A percentile compares a stretch with the other conserved stretches of the same genome.
Conservation (phyloP, 2,888 invertebrate species). For the Zygogramma bicolorata region DNA sequence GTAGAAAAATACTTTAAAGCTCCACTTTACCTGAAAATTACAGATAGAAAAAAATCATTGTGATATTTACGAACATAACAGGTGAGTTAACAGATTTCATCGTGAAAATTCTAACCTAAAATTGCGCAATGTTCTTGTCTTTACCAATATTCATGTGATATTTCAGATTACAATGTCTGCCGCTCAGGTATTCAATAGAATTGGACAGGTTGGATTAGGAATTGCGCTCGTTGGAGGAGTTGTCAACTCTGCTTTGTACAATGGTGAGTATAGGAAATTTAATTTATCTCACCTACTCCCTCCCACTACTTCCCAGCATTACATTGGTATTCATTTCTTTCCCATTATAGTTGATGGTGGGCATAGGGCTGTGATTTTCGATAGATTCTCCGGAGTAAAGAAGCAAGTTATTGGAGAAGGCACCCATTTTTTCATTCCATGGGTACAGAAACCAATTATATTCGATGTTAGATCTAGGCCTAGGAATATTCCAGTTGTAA, state of each 20-base stretch:
- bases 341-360: conserved; percentile 92
- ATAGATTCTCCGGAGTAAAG: conserved; percentile 96
- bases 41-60: conserved; percentile 29
- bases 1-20: neutral
- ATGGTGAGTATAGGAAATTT: conserved; percentile 89
- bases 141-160: neutral
- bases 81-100: neutral
- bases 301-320: neutral
- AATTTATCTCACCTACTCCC: neutral
- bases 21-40: neutral
- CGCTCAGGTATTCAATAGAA: conserved; percentile 86
- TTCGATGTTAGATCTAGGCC: conserved; percentile 98
- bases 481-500: conserved; percentile 95
- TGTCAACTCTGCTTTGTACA: conserved; percentile 95
- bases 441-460: conserved; percentile 98
- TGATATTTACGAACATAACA: neutral
- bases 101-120: conserved; percentile 5
- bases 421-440: conserved; percentile 98
- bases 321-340: conserved; percentile 19
- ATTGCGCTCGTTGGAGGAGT: conserved; percentile 94
- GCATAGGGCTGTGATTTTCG: conserved; percentile 99
- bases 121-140: conserved; percentile 12
- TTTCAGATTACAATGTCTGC: conserved; percentile 65
- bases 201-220: conserved; percentile 93
- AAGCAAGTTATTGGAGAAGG: conserved; percentile 95